Evolutionary conservation across 2,888 invertebrate species (phyloP).

Genomic region (Tupiocoris notatus): DNA sequence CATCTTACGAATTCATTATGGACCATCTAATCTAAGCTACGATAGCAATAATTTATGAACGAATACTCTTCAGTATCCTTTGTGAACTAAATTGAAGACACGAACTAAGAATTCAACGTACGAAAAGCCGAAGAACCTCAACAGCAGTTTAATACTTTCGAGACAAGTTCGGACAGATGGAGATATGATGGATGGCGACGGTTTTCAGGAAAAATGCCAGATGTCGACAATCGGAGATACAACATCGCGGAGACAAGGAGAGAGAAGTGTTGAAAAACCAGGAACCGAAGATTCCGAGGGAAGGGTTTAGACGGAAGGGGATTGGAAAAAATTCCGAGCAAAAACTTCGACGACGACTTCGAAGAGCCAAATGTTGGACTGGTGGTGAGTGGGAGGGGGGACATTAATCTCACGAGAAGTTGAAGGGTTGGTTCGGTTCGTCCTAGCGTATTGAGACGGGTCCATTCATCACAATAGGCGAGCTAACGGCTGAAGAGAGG

Average conservation of each 20-base stretch:
- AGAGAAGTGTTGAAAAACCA: not conserved
- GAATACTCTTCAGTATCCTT: no score
- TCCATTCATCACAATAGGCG: constrained; percentile 28
- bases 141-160: not conserved
- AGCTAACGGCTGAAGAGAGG: not conserved
- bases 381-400: not conserved
- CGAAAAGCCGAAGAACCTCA: not conserved
- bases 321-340: not conserved
- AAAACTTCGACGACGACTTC: not conserved
- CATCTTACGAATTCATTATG: no score
- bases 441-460: constrained; percentile 20
- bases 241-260: not conserved
- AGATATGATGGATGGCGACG: not conserved
- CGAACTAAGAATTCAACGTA: no score
- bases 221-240: not conserved
- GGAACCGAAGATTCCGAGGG: not conserved
- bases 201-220: not conserved
- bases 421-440: constrained; percentile 27
- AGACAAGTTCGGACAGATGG: not conserved
- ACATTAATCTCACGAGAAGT: constrained; percentile 23
- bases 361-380: not conserved
- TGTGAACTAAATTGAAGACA: no score
- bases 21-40: no score
- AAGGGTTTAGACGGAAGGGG: not conserved
- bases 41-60: no score